phyloP scores from a whole-genome alignment of 2,113 vertebrate genomes.

The Phaethon lepturus region DNA sequence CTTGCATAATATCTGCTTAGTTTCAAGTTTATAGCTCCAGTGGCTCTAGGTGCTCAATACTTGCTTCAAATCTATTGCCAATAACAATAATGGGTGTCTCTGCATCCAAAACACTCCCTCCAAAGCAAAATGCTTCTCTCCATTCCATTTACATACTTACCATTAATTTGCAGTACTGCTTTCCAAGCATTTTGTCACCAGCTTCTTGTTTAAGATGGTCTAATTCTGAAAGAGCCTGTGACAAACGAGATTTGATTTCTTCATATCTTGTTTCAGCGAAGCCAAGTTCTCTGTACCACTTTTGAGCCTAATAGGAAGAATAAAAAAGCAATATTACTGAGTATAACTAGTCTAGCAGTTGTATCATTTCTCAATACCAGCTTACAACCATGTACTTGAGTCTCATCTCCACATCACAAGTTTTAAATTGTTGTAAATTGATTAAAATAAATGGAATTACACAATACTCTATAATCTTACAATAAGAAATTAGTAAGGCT shows the following conservation, averaged over 20 bases:
- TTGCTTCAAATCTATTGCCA: background rate
- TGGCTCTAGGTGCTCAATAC: background rate
- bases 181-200: background rate
- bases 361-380: background rate
- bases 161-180: background rate
- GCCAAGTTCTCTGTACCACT: conserved; percentile 71
- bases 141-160: background rate
- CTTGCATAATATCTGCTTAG: background rate
- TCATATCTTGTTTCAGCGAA: conserved; percentile 66
- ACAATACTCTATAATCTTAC: background rate
- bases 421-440: background rate
- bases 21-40: background rate
- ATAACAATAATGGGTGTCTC: background rate
- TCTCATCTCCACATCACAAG: background rate
- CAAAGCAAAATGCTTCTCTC: background rate
- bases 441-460: background rate
- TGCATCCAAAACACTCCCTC: background rate
- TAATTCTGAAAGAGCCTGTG: background rate
- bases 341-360: background rate
- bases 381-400: background rate
- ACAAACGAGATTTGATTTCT: conserved; percentile 39
- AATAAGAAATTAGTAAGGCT: background rate
- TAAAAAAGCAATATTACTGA: background rate
- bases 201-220: background rate
- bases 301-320: conserved; percentile 56